Evolutionary conservation across 2,888 invertebrate genomes (phyloP).

Genomic region (Doris montereyensis): DNA sequence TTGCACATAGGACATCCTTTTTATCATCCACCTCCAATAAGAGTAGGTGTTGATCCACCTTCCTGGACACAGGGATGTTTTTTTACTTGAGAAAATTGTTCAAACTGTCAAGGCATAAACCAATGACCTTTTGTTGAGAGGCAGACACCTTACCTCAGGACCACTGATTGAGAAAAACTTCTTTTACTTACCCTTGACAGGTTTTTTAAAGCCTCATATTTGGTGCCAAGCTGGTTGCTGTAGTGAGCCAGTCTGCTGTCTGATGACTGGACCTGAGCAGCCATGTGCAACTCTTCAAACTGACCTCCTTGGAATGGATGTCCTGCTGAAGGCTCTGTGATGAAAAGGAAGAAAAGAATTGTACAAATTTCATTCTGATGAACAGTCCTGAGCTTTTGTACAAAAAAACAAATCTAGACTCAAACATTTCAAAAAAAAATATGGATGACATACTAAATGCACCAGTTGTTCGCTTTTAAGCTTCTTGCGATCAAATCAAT

Average conservation of each 20-base stretch:
- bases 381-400: no score
- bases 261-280: constrained; percentile 86
- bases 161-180: no score
- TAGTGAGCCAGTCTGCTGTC: constrained; percentile 88
- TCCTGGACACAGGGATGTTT: background rate
- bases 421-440: no score
- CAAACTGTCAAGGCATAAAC: no score
- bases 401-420: no score
- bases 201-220: constrained; percentile 73
- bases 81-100: background rate
- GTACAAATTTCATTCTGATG: no score
- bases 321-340: constrained; percentile 61
- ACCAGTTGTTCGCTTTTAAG: background rate
- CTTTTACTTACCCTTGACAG: constrained; percentile 62
- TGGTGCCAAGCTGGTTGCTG: constrained; percentile 89
- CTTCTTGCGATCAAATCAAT: background rate
- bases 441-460: no score
- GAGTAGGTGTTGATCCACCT: no score
- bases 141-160: no score
- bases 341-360: background rate
- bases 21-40: no score
- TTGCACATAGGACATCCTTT: no score
- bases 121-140: no score
- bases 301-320: constrained; percentile 86
- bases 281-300: constrained; percentile 88